phyloP scores from a whole-genome alignment of 1,140 invertebrate genomes.

The Parapsyche elsis region DNA sequence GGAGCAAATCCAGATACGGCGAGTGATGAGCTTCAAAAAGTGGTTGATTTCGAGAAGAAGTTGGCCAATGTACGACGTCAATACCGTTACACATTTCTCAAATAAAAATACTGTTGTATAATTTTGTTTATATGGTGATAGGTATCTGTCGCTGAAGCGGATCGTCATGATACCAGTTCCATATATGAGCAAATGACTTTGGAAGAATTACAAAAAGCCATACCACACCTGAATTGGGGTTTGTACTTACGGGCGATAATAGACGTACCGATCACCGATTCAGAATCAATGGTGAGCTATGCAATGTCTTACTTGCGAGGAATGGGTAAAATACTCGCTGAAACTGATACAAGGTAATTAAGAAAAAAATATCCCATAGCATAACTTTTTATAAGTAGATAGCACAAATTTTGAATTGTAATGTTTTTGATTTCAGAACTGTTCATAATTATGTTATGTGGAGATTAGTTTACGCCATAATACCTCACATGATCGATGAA shows the following conservation, averaged over 20 bases:
- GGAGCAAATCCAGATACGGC: slow-evolving; percentile 76
- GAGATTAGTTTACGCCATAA: slow-evolving; percentile 77
- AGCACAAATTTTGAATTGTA: neutral
- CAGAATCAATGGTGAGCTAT: slow-evolving; percentile 84
- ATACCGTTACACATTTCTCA: neutral
- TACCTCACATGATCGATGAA: slow-evolving; percentile 84
- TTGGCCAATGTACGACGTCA: slow-evolving; percentile 77
- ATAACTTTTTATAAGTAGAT: neutral
- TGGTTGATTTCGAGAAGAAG: slow-evolving; percentile 81
- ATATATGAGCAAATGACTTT: slow-evolving; percentile 81
- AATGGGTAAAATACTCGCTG: slow-evolving; percentile 77
- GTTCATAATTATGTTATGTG: slow-evolving; percentile 88
- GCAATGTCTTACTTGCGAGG: slow-evolving; percentile 82
- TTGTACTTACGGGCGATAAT: slow-evolving; percentile 79
- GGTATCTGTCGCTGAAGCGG: slow-evolving; percentile 82
- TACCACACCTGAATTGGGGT: slow-evolving; percentile 84
- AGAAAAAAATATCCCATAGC: slow-evolving; percentile 9
- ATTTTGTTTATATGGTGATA: slow-evolving; percentile 58
- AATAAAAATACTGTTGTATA: neutral
- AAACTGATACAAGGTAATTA: slow-evolving; percentile 74
- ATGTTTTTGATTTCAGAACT: slow-evolving; percentile 65
- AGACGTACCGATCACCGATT: slow-evolving; percentile 70
- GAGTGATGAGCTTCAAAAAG: slow-evolving; percentile 72
- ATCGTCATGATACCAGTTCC: slow-evolving; percentile 83
- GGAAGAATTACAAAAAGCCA: slow-evolving; percentile 71